Percentiles rank a stretch among this genome's conserved stretches.
Evolutionary conservation across 2,888 invertebrate genomes (phyloP).

Genomic region (Galerucella pusilla): DNA sequence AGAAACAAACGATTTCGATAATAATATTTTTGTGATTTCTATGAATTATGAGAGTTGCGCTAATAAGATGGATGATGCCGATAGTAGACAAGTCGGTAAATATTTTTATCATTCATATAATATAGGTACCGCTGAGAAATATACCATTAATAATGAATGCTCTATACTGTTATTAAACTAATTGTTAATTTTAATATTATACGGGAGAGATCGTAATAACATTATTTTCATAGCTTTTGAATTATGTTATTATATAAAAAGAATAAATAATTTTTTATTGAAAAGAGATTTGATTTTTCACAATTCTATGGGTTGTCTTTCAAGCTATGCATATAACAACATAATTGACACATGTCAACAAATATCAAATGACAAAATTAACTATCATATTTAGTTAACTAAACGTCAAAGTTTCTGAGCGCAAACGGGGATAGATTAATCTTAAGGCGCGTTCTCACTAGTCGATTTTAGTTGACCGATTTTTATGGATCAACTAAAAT

Average conservation of each 20-base stretch:
- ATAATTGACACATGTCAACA: no score
- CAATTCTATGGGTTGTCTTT: no score
- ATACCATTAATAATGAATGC: neutral
- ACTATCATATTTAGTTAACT: no score
- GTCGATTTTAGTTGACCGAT: no score
- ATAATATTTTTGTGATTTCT: constrained; percentile 38
- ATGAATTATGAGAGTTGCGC: constrained; percentile 20
- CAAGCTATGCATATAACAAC: no score
- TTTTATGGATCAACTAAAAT: no score
- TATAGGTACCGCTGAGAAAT: neutral
- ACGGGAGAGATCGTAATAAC: neutral
- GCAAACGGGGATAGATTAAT: no score
- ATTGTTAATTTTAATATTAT: constrained; percentile 5
- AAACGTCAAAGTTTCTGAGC: no score
- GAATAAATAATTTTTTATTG: neutral
- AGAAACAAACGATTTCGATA: constrained; percentile 43
- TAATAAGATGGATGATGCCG: constrained; percentile 25
- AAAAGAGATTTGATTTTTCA: no score
- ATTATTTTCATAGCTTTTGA: neutral
- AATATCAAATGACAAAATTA: no score
- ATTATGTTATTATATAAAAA: neutral
- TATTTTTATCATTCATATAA: constrained; percentile 18
- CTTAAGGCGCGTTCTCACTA: no score
- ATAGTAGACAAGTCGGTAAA: constrained; percentile 25
- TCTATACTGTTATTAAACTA: constrained; percentile 6